Base-by-base conservation (phyloP, 2,888 invertebrate species). In the Patella pellucida region DNA sequence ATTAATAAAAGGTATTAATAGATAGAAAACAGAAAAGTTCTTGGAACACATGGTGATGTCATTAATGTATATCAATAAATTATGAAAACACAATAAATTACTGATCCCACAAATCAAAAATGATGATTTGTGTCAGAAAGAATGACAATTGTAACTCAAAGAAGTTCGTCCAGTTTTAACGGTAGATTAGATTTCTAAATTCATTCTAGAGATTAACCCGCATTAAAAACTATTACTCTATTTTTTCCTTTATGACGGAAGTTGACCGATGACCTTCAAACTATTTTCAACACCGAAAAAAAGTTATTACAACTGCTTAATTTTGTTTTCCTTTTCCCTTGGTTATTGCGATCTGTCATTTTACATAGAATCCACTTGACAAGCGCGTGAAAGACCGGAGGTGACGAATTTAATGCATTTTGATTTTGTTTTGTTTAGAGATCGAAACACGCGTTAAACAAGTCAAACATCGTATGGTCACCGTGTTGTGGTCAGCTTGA, bases 401-500 rank as follows among this genome's bases (percentile, higher is more conserved):
- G 62, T 14, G 19, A 62, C 62, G 15, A 19, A 62, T 62, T 62
- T 62, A 62, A 62, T 62, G 62, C 62, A 62, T 23, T 62, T 62
- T 62, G 62, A 62, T n/a, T 62, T 62, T 62, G 62, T 62, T 62
- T 62, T 62, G 62, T 62, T 62, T 62, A 62, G 19, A 4, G 62
- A 62, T 62, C 23, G 19, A 14, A 19, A 62, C 62, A 62, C 62
- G 62, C 62, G 62, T 62, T 62, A 62, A 62, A 62, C 62, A 62
- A 62, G 62, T 62, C 23, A 62, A 62, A 62, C 23, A 62, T 62
- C 62, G 19, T 62, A 23, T 15, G 41, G 11, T 23, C 19, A 62
- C 23, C 62, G 19, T 62, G 62, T 62, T 23, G 5, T 23, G 62
- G 19, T 62, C 62, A 9, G 23, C 11, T 62, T 23, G 9, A 62